Evolutionary conservation across 2,888 invertebrate genomes (phyloP).

Genomic region (Esperia sulphurella): DNA sequence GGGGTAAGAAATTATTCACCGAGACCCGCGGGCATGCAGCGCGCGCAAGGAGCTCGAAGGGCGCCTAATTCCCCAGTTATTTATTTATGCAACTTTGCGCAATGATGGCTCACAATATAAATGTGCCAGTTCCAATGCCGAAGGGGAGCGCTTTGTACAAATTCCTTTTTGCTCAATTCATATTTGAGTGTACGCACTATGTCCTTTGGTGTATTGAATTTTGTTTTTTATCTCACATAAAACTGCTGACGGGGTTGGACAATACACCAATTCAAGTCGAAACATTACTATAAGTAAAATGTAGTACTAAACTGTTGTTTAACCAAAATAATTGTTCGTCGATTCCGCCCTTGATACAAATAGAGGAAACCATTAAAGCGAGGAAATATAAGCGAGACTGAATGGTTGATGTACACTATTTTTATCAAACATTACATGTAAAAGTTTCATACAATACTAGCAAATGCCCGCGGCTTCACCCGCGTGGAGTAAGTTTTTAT

Average conservation of each 20-base stretch:
- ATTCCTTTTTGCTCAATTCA: conserved; percentile 22
- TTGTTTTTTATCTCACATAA: conserved; percentile 1
- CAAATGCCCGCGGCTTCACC: too few species aligned
- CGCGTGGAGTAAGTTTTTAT: too few species aligned
- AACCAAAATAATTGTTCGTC: too few species aligned
- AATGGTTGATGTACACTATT: too few species aligned
- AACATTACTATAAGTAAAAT: too few species aligned
- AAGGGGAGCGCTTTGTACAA: conserved; percentile 37
- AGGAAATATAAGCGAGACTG: too few species aligned
- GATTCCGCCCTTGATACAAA: too few species aligned
- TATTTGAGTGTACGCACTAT: conserved; percentile 2
- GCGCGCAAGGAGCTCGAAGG: conserved; percentile 45
- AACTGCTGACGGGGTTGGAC: neutral
- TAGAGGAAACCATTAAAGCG: too few species aligned
- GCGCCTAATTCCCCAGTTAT: conserved; percentile 54
- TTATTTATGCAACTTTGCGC: conserved; percentile 61
- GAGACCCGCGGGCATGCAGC: conserved; percentile 34
- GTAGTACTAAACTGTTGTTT: too few species aligned
- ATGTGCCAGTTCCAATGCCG: conserved; percentile 34
- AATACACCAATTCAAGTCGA: too few species aligned
- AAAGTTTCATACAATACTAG: too few species aligned
- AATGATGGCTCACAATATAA: conserved; percentile 43
- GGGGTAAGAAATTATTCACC: conserved; percentile 41
- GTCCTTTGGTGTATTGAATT: neutral
- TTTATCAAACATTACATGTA: too few species aligned